These are phyloP conservation scores for Pithys albifrons DNA, from an alignment of 2,113 vertebrate genomes.

Conservation along the genomic window DNA sequence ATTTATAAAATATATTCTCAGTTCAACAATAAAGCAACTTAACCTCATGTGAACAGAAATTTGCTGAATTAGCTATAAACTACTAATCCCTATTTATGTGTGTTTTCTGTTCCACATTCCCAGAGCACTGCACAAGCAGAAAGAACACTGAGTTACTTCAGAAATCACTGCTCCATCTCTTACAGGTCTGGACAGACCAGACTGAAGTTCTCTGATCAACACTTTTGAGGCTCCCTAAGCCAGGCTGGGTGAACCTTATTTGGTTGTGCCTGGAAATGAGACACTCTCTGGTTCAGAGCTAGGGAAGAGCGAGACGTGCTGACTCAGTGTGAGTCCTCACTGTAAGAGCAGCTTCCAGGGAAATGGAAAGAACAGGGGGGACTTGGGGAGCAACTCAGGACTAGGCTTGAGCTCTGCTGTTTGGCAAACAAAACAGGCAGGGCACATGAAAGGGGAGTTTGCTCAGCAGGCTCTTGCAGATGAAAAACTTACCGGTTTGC, in stretches of 20 bases:
- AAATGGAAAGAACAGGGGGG: neutral
- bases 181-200: neutral
- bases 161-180: neutral
- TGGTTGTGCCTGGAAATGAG: constrained; percentile 4
- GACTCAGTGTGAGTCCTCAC: neutral
- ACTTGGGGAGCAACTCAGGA: neutral
- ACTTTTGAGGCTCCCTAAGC: neutral
- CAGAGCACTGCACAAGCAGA: neutral
- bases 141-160: neutral
- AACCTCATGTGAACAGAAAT: neutral
- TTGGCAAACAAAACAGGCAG: neutral
- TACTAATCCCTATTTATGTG: neutral
- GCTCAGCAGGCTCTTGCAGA: neutral
- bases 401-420: neutral
- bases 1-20: constrained; percentile 7
- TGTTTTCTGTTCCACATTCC: neutral
- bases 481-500: neutral
- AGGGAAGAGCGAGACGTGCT: neutral
- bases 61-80: neutral
- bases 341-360: neutral
- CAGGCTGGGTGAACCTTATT: neutral
- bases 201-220: neutral
- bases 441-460: neutral
- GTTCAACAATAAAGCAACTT: constrained; percentile 13
- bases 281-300: neutral